phyloP scores from a whole-genome alignment of 2,888 invertebrate species.

The Tachina fera region DNA sequence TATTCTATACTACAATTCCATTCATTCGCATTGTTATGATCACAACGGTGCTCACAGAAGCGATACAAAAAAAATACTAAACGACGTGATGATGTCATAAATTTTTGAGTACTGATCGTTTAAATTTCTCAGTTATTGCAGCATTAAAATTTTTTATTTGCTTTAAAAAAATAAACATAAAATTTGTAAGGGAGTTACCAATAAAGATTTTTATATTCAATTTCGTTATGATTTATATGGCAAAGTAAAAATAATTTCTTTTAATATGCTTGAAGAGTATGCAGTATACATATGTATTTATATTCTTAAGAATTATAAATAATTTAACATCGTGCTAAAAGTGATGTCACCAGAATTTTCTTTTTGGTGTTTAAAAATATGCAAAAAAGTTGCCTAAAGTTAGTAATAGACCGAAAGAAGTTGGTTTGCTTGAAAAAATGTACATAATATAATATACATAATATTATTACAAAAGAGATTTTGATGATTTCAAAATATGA shows the following conservation, averaged over 20 bases:
- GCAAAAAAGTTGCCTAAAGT: too few species aligned
- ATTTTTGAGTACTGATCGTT: slow-evolving; percentile 12
- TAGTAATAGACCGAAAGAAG: too few species aligned
- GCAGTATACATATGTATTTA: too few species aligned
- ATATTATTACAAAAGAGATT: too few species aligned
- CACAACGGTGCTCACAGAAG: not conserved
- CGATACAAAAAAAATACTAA: not conserved
- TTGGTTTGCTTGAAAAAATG: too few species aligned
- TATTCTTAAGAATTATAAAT: too few species aligned
- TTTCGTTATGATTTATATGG: slow-evolving; percentile 1
- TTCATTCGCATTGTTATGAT: slow-evolving; percentile 31
- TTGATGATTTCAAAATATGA: too few species aligned
- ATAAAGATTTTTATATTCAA: slow-evolving; percentile 3
- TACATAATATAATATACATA: too few species aligned
- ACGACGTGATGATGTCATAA: slow-evolving; percentile 62
- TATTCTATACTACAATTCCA: not conserved
- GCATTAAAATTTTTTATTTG: slow-evolving; percentile 21
- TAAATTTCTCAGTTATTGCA: slow-evolving; percentile 8
- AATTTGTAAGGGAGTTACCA: slow-evolving; percentile 23
- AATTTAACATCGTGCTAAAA: too few species aligned
- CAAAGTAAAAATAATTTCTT: slow-evolving; percentile 46
- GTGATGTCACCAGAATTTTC: too few species aligned
- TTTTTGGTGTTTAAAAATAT: too few species aligned
- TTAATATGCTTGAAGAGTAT: not conserved
- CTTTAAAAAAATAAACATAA: not conserved